These are phyloP conservation scores for Drosophila vallismaia DNA, from an alignment of 2,888 invertebrate genomes.

Conservation along the genomic window DNA sequence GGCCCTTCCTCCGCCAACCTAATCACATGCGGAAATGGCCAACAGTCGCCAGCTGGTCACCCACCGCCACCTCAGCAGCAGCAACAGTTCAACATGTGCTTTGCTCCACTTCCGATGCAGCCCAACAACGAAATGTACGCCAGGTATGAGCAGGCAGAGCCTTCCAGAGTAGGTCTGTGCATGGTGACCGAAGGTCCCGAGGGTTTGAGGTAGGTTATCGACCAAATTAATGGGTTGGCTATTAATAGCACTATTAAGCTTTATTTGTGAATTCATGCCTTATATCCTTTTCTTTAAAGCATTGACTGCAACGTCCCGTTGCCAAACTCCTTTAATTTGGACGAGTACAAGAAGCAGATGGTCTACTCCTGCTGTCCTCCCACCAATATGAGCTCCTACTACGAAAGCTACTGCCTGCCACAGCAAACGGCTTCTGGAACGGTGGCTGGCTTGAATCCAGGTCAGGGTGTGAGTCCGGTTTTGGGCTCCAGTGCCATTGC, in stretches of 20 bases:
- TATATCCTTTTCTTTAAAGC: constrained; percentile 15
- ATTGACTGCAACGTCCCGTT: constrained; percentile 61
- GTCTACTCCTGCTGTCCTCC: constrained; percentile 3
- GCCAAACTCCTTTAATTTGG: constrained; percentile 50
- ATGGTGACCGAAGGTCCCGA: constrained; percentile 62
- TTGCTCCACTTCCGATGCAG: constrained; percentile 21
- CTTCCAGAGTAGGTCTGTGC: constrained; percentile 51
- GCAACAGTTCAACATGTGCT: constrained; percentile 17
- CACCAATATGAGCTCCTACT: constrained; percentile 2
- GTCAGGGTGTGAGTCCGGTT: neutral
- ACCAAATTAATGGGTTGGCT: too few relatives aligned
- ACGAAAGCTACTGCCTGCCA: constrained; percentile 10
- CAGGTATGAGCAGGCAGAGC: constrained; percentile 16
- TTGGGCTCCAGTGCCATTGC: neutral
- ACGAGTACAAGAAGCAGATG: constrained; percentile 32
- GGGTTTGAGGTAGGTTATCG: constrained; percentile 44
- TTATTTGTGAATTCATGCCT: neutral
- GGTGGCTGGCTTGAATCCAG: neutral
- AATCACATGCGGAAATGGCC: constrained; percentile 6
- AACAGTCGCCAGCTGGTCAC: constrained; percentile 5
- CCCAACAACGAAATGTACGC: neutral
- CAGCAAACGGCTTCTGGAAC: neutral
- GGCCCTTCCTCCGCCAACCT: constrained; percentile 39
- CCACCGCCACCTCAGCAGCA: neutral
- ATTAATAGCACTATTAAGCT: too few relatives aligned